Conservation (phyloP, 2,888 invertebrate species). For the Machimus atricapillus region DNA sequence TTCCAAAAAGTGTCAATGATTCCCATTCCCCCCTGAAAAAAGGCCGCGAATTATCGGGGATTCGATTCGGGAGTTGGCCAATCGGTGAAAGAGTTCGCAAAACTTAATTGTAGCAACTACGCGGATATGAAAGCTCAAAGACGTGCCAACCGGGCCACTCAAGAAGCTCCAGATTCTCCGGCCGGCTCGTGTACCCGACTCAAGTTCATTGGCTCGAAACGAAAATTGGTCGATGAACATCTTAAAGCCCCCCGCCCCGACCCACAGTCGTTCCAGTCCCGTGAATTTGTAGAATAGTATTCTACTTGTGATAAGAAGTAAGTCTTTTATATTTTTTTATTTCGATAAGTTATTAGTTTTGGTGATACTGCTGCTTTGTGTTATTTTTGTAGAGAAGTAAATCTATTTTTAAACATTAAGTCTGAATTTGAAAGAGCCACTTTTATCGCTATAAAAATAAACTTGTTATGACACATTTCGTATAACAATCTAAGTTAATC, state of each 20-base stretch:
- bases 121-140: neutral
- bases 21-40: neutral
- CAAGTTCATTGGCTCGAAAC: neutral
- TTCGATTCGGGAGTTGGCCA: neutral
- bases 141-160: neutral
- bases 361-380: neutral
- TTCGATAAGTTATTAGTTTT: neutral
- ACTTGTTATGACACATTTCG: too few relatives aligned
- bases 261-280: neutral
- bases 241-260: neutral
- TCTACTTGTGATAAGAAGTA: neutral
- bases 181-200: neutral
- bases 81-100: neutral
- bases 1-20: neutral
- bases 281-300: neutral
- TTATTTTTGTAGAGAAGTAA: neutral
- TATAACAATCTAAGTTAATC: too few relatives aligned
- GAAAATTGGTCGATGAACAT: neutral
- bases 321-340: neutral
- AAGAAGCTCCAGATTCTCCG: neutral
- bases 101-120: neutral
- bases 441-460: too few relatives aligned
- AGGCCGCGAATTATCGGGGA: neutral
- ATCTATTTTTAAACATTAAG: neutral
- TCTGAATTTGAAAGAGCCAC: neutral